Evolutionary conservation across 2,888 invertebrate genomes (phyloP), one percentile per base, ranked within the genome.

Genomic region (Platerodrilus igneus): DNA sequence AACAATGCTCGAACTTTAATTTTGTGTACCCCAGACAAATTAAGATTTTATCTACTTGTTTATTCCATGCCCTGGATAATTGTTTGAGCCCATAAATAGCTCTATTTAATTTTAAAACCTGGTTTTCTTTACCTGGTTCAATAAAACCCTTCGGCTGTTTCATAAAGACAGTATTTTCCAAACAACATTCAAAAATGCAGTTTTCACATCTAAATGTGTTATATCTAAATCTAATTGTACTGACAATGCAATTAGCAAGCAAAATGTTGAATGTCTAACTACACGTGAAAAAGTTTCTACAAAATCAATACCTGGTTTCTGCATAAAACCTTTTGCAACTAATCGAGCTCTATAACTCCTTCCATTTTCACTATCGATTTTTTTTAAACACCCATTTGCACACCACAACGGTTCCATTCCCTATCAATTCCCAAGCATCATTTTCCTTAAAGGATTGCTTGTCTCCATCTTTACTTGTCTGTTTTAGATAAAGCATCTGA

Each of bases 331-430:
- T 28, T 47, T 51, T 4, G 55, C 53, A 5, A 56, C 55, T 21
- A 56, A 36, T 13, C 56, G 27, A 5, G 54, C 53, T 19, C 52
- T 11, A 41, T 56, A 55, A 5, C 43, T 28, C 14, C 52, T 37
- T 27, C 50, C 36, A 27, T 37, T 37, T 10, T 53, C 51, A 37
- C 35, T 32, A 37, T 57, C 46, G 17, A 4, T n/a, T 38, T 60
- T 60, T 46, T 36, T 56, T 55, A 29, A 50, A 57, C 7, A 59
- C 56, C 58, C 57, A 61, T 28, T 58, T 60, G 29, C 54, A 55
- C 22, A 55, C 11, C 29, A 58, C 56, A 18, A 59, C 44, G 7
- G 40, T 49, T 18, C 17, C 42, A 34, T 26, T 29, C 20, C 48
- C 31, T 0, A 46, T 37, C 1, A 58, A 10, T n/a, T 54, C 51